Conservation (phyloP, 1,140 invertebrate species). For the Calosoma granatense region DNA sequence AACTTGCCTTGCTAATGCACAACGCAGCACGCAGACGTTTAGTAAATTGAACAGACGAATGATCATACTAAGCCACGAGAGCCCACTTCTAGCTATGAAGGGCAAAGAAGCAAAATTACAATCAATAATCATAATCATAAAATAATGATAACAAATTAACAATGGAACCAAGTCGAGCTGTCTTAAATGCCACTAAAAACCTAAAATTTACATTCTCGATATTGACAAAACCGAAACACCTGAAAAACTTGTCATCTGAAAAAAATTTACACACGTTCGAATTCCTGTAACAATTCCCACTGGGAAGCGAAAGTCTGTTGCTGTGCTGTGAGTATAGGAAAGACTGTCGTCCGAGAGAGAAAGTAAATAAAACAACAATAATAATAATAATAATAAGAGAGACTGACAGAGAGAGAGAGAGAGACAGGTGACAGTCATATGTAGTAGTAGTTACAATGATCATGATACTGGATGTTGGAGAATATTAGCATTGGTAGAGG, state of each 20-base stretch:
- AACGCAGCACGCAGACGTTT: conserved; percentile 6
- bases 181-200: conserved; percentile 17
- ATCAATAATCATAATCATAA: background rate
- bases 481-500: no score
- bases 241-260: conserved; percentile 10
- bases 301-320: conserved; percentile 8
- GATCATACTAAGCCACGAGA: conserved; percentile 10
- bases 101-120: conserved; percentile 10
- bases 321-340: background rate
- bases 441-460: no score
- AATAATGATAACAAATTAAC: background rate
- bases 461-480: no score
- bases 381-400: no score
- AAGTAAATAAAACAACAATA: conserved; percentile 39
- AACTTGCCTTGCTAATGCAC: conserved; percentile 8
- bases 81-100: conserved; percentile 10
- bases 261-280: background rate
- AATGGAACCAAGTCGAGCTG: conserved; percentile 2
- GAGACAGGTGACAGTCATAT: no score
- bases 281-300: background rate
- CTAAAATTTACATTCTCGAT: conserved; percentile 13
- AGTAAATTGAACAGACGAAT: background rate
- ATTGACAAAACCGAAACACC: conserved; percentile 11
- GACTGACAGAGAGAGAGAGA: conserved; percentile 46
- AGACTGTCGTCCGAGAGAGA: conserved; percentile 28